Percentiles rank a stretch among this genome's conserved stretches.
Conservation (phyloP, 2,113 vertebrate genomes). For the Tringa solitaria region DNA sequence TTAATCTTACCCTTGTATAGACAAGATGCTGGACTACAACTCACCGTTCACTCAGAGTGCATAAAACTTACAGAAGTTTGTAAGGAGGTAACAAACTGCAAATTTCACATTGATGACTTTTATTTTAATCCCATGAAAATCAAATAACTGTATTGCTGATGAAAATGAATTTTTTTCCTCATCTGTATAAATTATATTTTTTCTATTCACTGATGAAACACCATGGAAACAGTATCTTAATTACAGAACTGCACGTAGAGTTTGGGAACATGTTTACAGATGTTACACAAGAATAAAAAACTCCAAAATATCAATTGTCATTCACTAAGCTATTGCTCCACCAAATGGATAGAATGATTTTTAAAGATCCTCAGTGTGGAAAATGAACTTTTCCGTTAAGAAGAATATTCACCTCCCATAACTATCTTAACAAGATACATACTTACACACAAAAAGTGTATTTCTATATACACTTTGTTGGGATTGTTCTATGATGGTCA, state of each 20-base stretch:
- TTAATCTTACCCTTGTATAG: background rate
- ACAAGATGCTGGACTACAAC: background rate
- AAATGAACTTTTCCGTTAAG: background rate
- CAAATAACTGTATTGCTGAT: background rate
- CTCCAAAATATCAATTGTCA: background rate
- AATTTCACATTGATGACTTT: background rate
- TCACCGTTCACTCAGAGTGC: rapidly evolving
- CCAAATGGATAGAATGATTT: background rate
- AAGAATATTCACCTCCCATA: background rate
- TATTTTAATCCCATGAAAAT: background rate
- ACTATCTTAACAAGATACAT: background rate
- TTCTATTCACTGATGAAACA: background rate
- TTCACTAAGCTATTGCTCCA: conserved; percentile 23
- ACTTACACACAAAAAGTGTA: background rate
- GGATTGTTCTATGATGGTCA: background rate
- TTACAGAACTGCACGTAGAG: background rate
- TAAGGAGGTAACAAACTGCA: background rate
- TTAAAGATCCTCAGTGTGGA: background rate
- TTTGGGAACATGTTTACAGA: background rate
- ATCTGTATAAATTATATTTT: background rate
- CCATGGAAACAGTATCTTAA: background rate
- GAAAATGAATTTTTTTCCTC: background rate
- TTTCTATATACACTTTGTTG: rapidly evolving
- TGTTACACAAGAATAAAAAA: conserved; percentile 7
- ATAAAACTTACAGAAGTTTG: background rate